Base-by-base conservation (phyloP, 2,797 vertebrate genomes). In the Mastacembelus armatus region DNA sequence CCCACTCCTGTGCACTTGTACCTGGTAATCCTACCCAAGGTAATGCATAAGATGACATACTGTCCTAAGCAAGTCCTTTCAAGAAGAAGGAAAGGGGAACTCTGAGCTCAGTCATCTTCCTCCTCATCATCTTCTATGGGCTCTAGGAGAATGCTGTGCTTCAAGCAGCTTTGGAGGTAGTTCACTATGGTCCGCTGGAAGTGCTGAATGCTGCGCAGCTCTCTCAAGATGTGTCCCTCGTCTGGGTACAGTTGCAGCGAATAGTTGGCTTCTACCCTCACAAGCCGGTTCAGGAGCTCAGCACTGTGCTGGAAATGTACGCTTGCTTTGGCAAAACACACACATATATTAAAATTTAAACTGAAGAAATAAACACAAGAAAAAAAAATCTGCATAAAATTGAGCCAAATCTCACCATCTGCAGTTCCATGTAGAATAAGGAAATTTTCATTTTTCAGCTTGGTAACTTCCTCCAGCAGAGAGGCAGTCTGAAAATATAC, bases 221-320 rank as follows among this genome's bases (percentile, higher is more conserved):
- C 92, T 63, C 91, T 84, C 29, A 95, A 88, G 47, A 51, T 21
- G 78, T 95, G 94, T 60, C 94, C 94, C 81, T 95, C 94, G 3
- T 95, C 95, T 10, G 95, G 95, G 65, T 95, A 95, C 57, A 95
- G 88, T 92, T 95, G 92, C 64, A 92, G 81, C 0, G 92, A 91
- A 89, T 92, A 93, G 86, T 94, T 93, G 75, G 89, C 91, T 27
- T 94, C 92, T 55, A 92, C 89, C 80, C 89, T 93, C 73, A 95
- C 93, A 59, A 96, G 86, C 11, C 92, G 93, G 84, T 87, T 93
- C 62, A 96, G 86, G 58, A 96, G 92, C 78, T 96, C 95, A 5
- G 95, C 95, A 3, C 92, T 95, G 81, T 96, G 95, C 84, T 96
- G 95, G 88, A 96, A 96, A 87, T 95, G 95, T 0, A 96, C 94